Percentiles rank a stretch among this genome's conserved stretches.
phyloP scores from a whole-genome alignment of 2,797 vertebrate genomes.

The Chiloscyllium punctatum region DNA sequence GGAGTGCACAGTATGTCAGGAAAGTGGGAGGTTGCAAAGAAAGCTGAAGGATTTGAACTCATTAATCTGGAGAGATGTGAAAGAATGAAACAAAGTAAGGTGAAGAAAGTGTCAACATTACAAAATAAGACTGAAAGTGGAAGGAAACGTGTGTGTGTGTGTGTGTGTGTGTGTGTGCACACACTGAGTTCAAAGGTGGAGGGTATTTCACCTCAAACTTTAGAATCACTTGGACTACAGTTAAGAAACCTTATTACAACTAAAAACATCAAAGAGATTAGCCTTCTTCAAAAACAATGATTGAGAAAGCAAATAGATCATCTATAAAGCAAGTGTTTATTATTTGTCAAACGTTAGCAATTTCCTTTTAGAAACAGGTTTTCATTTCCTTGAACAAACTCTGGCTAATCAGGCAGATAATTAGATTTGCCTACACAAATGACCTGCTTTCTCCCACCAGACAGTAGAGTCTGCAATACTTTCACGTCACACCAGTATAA shows the following conservation, averaged over 20 bases:
- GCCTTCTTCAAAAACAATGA: background rate
- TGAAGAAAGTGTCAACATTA: background rate
- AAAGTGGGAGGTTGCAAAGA: background rate
- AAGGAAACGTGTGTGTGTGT: background rate
- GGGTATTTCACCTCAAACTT: background rate
- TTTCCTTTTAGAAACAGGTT: constrained; percentile 27
- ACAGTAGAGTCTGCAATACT: background rate
- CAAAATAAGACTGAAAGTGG: background rate
- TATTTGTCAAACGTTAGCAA: constrained; percentile 18
- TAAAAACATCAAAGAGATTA: background rate
- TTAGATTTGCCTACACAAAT: constrained; percentile 53
- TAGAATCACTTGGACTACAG: background rate
- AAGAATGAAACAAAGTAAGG: background rate
- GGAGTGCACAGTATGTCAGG: background rate
- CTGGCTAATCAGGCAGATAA: constrained; percentile 48
- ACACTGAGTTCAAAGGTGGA: background rate
- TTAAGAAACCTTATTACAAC: background rate
- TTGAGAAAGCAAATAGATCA: constrained; percentile 15
- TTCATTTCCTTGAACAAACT: constrained; percentile 43
- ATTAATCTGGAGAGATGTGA: background rate
- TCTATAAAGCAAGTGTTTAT: background rate
- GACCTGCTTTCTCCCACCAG: constrained; percentile 44
- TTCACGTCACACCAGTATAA: background rate
- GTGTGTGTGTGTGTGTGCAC: background rate
- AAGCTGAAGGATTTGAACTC: background rate